Evolutionary conservation across 2,888 invertebrate species (phyloP).

Genomic region (Slavum lentiscoides): DNA sequence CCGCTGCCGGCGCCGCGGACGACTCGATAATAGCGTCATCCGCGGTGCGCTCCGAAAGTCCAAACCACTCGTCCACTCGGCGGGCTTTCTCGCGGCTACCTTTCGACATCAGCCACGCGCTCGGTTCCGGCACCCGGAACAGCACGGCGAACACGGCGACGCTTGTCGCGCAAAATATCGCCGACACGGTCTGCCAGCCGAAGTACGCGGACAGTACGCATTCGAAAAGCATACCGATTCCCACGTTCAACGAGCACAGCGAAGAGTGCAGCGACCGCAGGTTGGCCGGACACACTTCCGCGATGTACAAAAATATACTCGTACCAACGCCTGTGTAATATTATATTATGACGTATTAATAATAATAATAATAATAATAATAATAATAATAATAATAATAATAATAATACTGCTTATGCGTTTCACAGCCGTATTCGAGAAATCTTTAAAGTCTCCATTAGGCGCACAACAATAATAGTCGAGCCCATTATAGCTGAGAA

Average conservation of each 20-base stretch:
- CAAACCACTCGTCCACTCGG: not conserved
- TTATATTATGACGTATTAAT: too few relatives aligned
- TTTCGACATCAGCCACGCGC: slow-evolving; percentile 17
- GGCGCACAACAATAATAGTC: too few relatives aligned
- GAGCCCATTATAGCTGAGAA: too few relatives aligned
- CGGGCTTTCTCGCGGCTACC: too few relatives aligned
- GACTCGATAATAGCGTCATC: not conserved
- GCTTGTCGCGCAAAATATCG: not conserved
- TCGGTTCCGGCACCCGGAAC: slow-evolving; percentile 48
- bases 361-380: too few relatives aligned
- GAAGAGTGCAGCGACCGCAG: slow-evolving; percentile 20
- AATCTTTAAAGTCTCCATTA: too few relatives aligned
- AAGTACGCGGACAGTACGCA: slow-evolving; percentile 10
- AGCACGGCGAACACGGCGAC: not conserved
- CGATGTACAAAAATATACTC: slow-evolving; percentile 42
- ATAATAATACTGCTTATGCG: too few relatives aligned
- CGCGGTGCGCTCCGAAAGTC: not conserved
- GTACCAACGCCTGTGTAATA: not conserved
- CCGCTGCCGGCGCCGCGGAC: too few relatives aligned
- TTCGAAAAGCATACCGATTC: not conserved
- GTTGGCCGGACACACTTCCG: slow-evolving; percentile 42
- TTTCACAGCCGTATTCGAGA: too few relatives aligned
- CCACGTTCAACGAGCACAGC: not conserved
- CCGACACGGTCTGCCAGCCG: slow-evolving; percentile 15
- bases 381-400: too few relatives aligned